A percentile compares a stretch with the other conserved stretches of the same genome.
These are phyloP conservation scores for Scaptomyza tumidula DNA, from an alignment of 2,888 invertebrate genomes.

Conservation along the genomic window DNA sequence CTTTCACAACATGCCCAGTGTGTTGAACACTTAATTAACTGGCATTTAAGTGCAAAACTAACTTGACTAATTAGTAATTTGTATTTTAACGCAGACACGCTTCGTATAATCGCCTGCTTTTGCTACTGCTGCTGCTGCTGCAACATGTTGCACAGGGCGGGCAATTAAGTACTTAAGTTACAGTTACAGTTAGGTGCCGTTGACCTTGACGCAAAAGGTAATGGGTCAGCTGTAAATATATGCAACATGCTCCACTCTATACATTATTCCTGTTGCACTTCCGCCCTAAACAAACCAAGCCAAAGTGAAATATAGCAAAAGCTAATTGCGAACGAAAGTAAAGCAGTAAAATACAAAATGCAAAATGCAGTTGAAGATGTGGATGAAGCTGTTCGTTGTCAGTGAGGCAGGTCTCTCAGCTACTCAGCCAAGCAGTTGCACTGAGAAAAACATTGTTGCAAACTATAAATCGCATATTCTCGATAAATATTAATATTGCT, in stretches of 20 bases:
- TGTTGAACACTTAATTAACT: conserved; percentile 43
- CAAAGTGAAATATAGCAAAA: background rate
- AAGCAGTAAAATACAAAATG: conserved; percentile 30
- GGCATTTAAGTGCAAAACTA: conserved; percentile 50
- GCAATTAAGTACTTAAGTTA: conserved; percentile 48
- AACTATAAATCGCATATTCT: no score
- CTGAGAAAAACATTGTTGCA: background rate
- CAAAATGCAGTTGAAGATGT: conserved; percentile 41
- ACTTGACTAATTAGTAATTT: conserved; percentile 68
- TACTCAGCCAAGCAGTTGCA: background rate
- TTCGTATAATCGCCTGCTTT: conserved; percentile 49
- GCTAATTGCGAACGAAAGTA: conserved; percentile 65
- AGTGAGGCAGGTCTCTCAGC: background rate
- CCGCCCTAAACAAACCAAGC: conserved; percentile 43
- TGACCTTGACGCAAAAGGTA: conserved; percentile 71
- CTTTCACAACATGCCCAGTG: conserved; percentile 44
- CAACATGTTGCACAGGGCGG: conserved; percentile 25
- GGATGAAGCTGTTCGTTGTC: conserved; percentile 30
- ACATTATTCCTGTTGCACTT: conserved; percentile 48
- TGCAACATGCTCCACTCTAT: conserved; percentile 14
- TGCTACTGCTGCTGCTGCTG: background rate
- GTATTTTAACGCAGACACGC: conserved; percentile 69
- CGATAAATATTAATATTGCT: no score
- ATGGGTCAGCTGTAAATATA: conserved; percentile 54
- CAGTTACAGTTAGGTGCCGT: conserved; percentile 66